A percentile compares a stretch with the other conserved stretches of the same genome.
These are phyloP conservation scores for Actinostola sp. DNA, from an alignment of 92 coral and sea anemone genomes.

Conservation along the genomic window DNA sequence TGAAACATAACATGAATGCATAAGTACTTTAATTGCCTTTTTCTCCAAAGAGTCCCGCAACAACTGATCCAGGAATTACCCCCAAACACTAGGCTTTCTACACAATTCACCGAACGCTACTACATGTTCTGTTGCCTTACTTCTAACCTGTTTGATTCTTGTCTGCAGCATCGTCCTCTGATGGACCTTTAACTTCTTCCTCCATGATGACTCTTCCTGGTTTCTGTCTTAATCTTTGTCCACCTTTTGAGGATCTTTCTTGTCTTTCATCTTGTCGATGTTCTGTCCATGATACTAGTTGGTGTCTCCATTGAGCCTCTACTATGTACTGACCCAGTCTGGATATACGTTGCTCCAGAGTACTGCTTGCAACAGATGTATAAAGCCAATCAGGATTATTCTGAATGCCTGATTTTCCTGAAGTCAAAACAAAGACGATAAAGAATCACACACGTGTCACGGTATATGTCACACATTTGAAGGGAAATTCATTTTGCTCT, in stretches of 20 bases:
- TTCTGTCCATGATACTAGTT: slow-evolving; percentile 87
- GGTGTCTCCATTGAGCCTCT: slow-evolving; percentile 97
- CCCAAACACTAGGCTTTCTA: too few relatives aligned
- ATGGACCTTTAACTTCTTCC: background rate
- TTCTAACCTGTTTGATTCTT: slow-evolving; percentile 6
- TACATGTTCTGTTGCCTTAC: background rate
- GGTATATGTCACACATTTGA: too few relatives aligned
- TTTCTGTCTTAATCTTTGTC: slow-evolving; percentile 50
- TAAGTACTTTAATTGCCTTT: too few relatives aligned
- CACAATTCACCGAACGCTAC: too few relatives aligned
- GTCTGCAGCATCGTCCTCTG: slow-evolving; percentile 12
- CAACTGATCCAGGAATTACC: too few relatives aligned
- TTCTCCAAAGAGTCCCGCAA: too few relatives aligned
- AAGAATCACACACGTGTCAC: too few relatives aligned
- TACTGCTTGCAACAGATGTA: slow-evolving; percentile 60
- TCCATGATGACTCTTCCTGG: slow-evolving; percentile 4
- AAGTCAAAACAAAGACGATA: background rate
- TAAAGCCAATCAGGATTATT: slow-evolving; percentile 71
- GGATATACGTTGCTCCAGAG: slow-evolving; percentile 90
- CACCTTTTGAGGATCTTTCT: slow-evolving; percentile 38
- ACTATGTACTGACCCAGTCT: slow-evolving; percentile 92
- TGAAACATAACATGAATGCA: background rate
- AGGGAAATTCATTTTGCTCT: too few relatives aligned
- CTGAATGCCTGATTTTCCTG: background rate
- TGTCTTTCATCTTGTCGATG: too few relatives aligned